Percentiles rank a stretch among this genome's conserved stretches.
These are phyloP conservation scores for Drosophila parvula DNA, from an alignment of 1,140 invertebrate genomes.

Conservation along the genomic window DNA sequence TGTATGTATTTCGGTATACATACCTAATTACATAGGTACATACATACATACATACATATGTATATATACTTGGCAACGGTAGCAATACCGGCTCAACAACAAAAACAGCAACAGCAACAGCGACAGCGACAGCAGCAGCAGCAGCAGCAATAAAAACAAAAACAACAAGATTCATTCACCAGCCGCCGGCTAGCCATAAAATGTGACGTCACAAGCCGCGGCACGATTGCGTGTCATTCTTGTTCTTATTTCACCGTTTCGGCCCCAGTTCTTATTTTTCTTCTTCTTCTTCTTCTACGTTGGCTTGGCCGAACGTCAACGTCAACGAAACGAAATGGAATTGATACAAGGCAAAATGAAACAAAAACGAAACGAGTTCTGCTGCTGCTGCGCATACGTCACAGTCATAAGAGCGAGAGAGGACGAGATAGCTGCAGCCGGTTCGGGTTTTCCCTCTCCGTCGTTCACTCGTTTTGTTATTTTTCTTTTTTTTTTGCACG, in stretches of 20 bases:
- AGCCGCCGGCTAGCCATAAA: constrained; percentile 21
- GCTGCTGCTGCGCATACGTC: constrained; percentile 74
- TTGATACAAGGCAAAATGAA: constrained; percentile 33
- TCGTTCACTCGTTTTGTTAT: constrained; percentile 20
- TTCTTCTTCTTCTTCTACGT: constrained; percentile 14
- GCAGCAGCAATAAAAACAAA: constrained; percentile 33
- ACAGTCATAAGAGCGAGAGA: constrained; percentile 33
- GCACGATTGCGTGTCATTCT: constrained; percentile 54
- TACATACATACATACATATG: constrained; percentile 7
- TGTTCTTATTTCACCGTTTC: constrained; percentile 43
- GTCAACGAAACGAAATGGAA: constrained; percentile 20
- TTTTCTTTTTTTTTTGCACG: constrained; percentile 44
- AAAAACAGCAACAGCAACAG: constrained; percentile 17
- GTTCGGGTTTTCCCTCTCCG: constrained; percentile 31
- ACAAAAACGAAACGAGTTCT: constrained; percentile 62
- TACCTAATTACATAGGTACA: neutral
- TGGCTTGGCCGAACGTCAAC: constrained; percentile 61
- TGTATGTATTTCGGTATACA: constrained; percentile 13
- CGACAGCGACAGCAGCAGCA: constrained; percentile 28
- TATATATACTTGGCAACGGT: constrained; percentile 46
- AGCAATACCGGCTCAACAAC: constrained; percentile 19
- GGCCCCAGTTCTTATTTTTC: neutral
- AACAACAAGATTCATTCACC: constrained; percentile 61
- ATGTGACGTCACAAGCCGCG: constrained; percentile 61
- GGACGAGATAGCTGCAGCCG: constrained; percentile 48